Evolutionary conservation across 37 sponge, comb jelly and placozoan species (phyloP).

Genomic region (Agelas oroides): DNA sequence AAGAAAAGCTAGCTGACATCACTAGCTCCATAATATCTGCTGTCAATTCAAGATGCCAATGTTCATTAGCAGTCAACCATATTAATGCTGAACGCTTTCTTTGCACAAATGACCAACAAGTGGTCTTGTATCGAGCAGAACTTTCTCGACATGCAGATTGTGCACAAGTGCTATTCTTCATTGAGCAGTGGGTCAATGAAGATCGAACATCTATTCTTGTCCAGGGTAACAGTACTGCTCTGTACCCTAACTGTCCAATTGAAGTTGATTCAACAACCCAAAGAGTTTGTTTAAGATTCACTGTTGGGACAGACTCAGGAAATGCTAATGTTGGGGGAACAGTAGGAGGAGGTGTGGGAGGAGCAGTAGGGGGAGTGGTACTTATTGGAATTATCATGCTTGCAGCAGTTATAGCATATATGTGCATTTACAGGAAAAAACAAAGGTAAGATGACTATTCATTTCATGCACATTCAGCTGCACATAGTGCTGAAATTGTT

Average conservation of each 20-base stretch:
- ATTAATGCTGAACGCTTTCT: not conserved
- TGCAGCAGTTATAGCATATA: no score
- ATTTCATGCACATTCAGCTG: no score
- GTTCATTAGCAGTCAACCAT: not conserved
- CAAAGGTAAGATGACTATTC: no score
- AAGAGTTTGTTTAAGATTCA: no score
- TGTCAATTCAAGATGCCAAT: not conserved
- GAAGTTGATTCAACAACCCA: not conserved
- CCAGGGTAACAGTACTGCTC: not conserved
- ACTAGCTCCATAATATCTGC: not conserved
- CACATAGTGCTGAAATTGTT: no score
- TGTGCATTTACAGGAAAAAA: no score
- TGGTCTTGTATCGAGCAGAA: conserved; percentile 9
- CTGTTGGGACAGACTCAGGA: no score
- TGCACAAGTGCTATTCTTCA: not conserved
- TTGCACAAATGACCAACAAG: not conserved
- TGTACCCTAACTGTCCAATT: not conserved
- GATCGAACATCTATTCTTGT: not conserved
- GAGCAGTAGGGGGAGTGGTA: no score
- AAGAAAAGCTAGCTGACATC: not conserved
- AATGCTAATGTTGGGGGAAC: no score
- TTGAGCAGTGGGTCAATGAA: conserved; percentile 5
- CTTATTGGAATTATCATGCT: no score
- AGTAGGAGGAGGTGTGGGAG: no score
- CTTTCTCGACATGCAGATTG: not conserved